Conservation (phyloP, 53 echinoderm and acorn worm genomes). For the Apostichopus leukothele region DNA sequence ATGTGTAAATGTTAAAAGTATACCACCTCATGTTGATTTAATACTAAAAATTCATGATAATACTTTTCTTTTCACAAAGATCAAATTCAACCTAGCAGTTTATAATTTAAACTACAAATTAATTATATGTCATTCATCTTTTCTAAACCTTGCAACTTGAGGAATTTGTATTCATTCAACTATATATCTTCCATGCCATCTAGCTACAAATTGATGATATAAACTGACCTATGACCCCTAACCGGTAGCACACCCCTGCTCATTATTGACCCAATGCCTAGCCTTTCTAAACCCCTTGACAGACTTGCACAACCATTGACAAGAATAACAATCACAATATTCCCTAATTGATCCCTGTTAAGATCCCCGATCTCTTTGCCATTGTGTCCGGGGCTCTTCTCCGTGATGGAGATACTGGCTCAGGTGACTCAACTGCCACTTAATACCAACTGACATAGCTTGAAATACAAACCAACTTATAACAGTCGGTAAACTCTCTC, state of each 20-base stretch:
- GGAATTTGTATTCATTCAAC: neutral
- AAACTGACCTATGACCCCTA: constrained; percentile 9
- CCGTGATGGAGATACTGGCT: constrained; percentile 3
- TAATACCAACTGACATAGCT: constrained; percentile 30
- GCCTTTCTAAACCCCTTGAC: neutral
- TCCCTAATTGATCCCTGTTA: constrained; percentile 26
- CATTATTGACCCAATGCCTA: neutral
- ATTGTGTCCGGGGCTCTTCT: neutral
- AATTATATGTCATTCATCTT: no score
- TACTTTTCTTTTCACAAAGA: no score
- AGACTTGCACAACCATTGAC: neutral
- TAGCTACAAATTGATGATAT: neutral
- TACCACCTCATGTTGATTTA: no score
- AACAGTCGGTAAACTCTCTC: neutral
- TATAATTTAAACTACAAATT: no score
- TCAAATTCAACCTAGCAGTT: no score
- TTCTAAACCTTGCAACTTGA: no score
- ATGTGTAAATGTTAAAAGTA: no score
- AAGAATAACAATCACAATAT: neutral
- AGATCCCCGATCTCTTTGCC: neutral
- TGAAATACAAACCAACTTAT: constrained; percentile 30
- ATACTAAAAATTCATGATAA: no score
- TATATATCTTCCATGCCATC: neutral
- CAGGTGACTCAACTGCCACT: constrained; percentile 36
- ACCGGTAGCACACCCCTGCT: neutral